These are phyloP conservation scores for Drosophila parvula DNA, from an alignment of 1,140 invertebrate genomes.

Conservation along the genomic window DNA sequence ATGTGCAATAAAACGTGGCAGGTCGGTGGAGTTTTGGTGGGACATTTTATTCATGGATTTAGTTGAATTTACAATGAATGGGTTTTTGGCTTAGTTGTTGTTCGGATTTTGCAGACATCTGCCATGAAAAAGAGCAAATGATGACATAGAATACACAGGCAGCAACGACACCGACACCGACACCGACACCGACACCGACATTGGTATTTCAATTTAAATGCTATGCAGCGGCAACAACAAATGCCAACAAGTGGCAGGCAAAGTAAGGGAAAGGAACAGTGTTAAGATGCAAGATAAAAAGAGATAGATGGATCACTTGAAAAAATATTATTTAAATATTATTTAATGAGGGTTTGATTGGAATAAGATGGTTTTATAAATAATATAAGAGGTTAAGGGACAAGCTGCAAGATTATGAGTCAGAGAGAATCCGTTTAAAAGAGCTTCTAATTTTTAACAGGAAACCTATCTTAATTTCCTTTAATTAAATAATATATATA, in stretches of 20 bases:
- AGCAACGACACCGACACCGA: slow-evolving; percentile 26
- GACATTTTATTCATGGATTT: slow-evolving; percentile 82
- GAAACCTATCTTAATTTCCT: not conserved
- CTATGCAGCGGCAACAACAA: slow-evolving; percentile 39
- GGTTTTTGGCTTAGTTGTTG: slow-evolving; percentile 67
- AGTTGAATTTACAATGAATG: slow-evolving; percentile 82
- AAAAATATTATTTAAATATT: not conserved
- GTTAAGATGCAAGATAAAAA: not conserved
- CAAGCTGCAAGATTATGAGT: not conserved
- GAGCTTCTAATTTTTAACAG: too few species aligned
- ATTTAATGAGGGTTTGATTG: not conserved
- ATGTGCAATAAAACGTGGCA: slow-evolving; percentile 75
- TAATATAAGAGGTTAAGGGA: not conserved
- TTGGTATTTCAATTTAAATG: slow-evolving; percentile 76
- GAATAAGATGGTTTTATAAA: not conserved
- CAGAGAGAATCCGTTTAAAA: not conserved
- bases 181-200: slow-evolving; percentile 33
- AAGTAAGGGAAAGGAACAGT: slow-evolving; percentile 41
- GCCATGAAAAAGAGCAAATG: slow-evolving; percentile 75
- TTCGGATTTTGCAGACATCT: slow-evolving; percentile 40
- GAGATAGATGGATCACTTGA: not conserved
- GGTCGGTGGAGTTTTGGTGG: slow-evolving; percentile 27
- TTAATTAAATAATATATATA: not conserved
- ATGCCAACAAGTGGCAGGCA: slow-evolving; percentile 72
- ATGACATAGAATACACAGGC: slow-evolving; percentile 62